Percentiles rank a stretch among this genome's conserved stretches.
Conservation (phyloP, 2,113 vertebrate genomes). For the Phaethornis superciliosus region DNA sequence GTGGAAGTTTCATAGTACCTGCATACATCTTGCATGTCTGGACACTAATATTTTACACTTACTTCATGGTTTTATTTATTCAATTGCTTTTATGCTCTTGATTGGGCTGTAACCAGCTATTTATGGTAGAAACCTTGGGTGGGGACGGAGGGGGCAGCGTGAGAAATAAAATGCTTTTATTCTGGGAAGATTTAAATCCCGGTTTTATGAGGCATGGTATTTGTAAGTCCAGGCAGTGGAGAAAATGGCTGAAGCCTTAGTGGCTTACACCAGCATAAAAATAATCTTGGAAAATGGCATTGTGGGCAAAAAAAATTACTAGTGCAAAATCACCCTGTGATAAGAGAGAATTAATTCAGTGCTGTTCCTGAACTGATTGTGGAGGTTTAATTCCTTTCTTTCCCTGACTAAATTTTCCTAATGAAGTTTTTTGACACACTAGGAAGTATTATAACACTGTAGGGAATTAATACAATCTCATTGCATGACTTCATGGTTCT, state of each 20-base stretch:
- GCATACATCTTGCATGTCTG: slow-evolving; percentile 76
- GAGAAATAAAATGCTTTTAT: slow-evolving; percentile 72
- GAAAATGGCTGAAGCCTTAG: slow-evolving; percentile 58
- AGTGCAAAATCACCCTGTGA: background rate
- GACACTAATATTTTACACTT: slow-evolving; percentile 85
- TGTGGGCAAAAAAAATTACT: background rate
- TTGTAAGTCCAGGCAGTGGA: slow-evolving; percentile 65
- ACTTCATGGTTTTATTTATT: slow-evolving; percentile 83
- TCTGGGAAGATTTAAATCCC: slow-evolving; percentile 71
- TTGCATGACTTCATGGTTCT: background rate
- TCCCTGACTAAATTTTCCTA: background rate
- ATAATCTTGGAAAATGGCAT: slow-evolving; percentile 14
- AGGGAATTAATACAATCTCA: background rate
- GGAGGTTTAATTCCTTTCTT: slow-evolving; percentile 2
- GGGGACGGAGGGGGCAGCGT: slow-evolving; percentile 23
- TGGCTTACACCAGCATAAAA: slow-evolving; percentile 41
- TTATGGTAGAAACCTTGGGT: slow-evolving; percentile 69
- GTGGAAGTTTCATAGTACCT: slow-evolving; percentile 73
- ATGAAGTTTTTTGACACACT: background rate
- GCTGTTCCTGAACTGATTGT: background rate
- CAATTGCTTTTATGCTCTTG: slow-evolving; percentile 75
- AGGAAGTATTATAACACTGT: background rate
- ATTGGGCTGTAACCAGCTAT: slow-evolving; percentile 75
- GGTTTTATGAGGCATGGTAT: slow-evolving; percentile 70
- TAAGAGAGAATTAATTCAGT: background rate